Evolutionary conservation across 1,140 invertebrate genomes (phyloP), one percentile per base, ranked within the genome.

Genomic region (Leptinotarsa defecta): DNA sequence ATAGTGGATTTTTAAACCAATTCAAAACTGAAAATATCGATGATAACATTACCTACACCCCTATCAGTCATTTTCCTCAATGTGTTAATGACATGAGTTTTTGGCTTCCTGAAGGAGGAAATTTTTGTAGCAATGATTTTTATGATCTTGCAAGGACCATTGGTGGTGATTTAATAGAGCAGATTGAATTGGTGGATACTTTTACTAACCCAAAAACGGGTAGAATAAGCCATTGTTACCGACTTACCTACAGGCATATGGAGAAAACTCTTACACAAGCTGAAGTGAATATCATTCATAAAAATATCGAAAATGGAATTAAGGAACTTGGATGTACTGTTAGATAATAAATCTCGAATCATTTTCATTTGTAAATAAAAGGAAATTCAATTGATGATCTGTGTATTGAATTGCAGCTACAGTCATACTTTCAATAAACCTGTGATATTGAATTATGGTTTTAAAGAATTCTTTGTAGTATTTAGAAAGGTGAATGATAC

Each of bases 71-170:
- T 43, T 96, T 92, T 87, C 97, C 98, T 1, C 95, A 94, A 81
- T 97, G 96, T 83, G 88, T 82, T 24, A 98, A 96, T 88, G 98
- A 99, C 84, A 90, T 99, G 13, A 99, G 98, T 73, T 99, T 99
- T 86, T 99, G 97, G 97, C 85, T 99, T 22, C 95, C 96, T 0
- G 78, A 89, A 15, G 86, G 90, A 73, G 74, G 84, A 1, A 86
- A 88, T 65, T 98, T 92, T 86, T 90, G 89, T 17, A 86, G 89
- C 17, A 96, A 97, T 86, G 95, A 99, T 87, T 98, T 99, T 86
- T 99, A 97, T 86, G 98, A 99, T 84, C 82, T 99, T 62, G 96
- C 96, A 0, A 89, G 98, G 79, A 90, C 91, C 77, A 85, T 97
- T 74, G 97, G 93, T 5, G 96, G 94, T 6, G 96, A 99, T 86